A percentile compares a stretch with the other conserved stretches of the same genome.
Conservation (phyloP, 2,888 invertebrate species). For the Agriopis marginaria region DNA sequence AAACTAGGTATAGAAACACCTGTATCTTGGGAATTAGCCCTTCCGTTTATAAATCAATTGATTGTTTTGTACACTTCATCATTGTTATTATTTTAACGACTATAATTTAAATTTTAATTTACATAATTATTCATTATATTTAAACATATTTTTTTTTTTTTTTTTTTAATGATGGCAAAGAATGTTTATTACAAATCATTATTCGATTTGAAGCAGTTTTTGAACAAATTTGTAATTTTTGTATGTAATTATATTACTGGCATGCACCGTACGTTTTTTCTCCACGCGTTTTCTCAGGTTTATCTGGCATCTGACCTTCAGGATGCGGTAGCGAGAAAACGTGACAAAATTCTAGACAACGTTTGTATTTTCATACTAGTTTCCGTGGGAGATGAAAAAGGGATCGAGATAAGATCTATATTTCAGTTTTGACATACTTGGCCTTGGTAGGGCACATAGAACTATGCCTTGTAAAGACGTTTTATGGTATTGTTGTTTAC, state of each 20-base stretch:
- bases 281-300: constrained; percentile 55
- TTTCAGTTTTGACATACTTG: constrained; percentile 14
- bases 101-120: too few relatives aligned
- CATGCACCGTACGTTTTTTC: neutral
- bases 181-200: too few relatives aligned
- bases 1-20: too few relatives aligned
- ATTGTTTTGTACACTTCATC: too few relatives aligned
- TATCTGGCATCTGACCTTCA: constrained; percentile 76
- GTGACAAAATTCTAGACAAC: constrained; percentile 69
- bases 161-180: too few relatives aligned
- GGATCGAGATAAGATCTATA: constrained; percentile 21
- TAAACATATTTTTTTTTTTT: too few relatives aligned
- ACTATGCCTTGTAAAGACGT: neutral
- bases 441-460: constrained; percentile 9
- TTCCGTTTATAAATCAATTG: too few relatives aligned
- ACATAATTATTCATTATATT: too few relatives aligned
- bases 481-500: neutral
- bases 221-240: neutral
- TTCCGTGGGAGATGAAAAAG: constrained; percentile 34
- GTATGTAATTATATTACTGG: constrained; percentile 25
- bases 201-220: neutral
- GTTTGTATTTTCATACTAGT: constrained; percentile 33
- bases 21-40: too few relatives aligned
- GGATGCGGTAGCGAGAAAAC: constrained; percentile 61
- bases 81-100: too few relatives aligned